Conservation (phyloP, 2,113 vertebrate genomes). For the Laticauda colubrina region DNA sequence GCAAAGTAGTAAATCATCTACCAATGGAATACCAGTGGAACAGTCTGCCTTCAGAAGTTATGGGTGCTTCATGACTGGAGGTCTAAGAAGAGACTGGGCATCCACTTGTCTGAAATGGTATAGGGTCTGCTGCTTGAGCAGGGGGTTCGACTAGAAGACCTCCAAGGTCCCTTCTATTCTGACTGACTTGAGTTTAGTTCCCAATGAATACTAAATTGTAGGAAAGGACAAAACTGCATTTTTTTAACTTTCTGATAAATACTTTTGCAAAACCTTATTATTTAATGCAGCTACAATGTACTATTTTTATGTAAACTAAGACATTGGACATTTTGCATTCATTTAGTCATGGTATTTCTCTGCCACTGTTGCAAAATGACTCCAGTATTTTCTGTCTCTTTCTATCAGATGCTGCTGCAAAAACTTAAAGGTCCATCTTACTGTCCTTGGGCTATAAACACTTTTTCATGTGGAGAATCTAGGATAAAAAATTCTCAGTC, state of each 20-base stretch:
- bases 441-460: constrained; percentile 79
- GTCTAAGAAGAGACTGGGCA: neutral
- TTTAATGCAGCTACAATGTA: neutral
- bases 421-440: constrained; percentile 89
- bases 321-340: neutral
- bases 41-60: neutral
- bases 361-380: neutral
- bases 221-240: neutral
- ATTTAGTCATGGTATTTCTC: neutral
- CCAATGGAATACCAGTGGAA: neutral
- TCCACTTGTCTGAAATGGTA: neutral
- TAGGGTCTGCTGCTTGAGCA: neutral
- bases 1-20: neutral
- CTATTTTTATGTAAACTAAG: neutral
- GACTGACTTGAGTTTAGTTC: neutral
- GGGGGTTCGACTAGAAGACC: neutral
- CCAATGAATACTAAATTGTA: neutral
- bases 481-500: constrained; percentile 89
- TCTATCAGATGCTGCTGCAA: constrained; percentile 89
- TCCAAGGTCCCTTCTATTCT: neutral
- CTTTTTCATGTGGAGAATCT: constrained; percentile 81
- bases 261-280: neutral
- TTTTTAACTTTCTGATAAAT: neutral
- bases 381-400: constrained; percentile 11
- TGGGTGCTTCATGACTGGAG: neutral